Evolutionary conservation across 1,140 invertebrate genomes (phyloP).

Genomic region (Bombyx mori): ASM3026992v2 NC_085116.1:5616001-5616500

Average conservation of each 20-base stretch:
- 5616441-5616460: slow-evolving; percentile 45
- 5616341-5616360: neutral
- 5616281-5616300: slow-evolving; percentile 51
- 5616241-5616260: slow-evolving; percentile 36
- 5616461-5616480: slow-evolving; percentile 52
- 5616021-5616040: slow-evolving; percentile 8
- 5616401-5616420: slow-evolving; percentile 26
- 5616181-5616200: slow-evolving; percentile 42
- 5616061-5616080: slow-evolving; percentile 37
- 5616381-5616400: neutral
- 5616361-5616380: neutral
- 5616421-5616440: slow-evolving; percentile 52
- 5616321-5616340: slow-evolving; percentile 35
- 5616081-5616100: slow-evolving; percentile 39
- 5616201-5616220: slow-evolving; percentile 54
- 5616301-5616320: slow-evolving; percentile 57
- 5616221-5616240: slow-evolving; percentile 53
- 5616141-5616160: slow-evolving; percentile 39
- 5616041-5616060: slow-evolving; percentile 51
- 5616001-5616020: neutral
- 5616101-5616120: slow-evolving; percentile 38
- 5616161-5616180: slow-evolving; percentile 59
- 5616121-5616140: slow-evolving; percentile 39
- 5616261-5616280: slow-evolving; percentile 60
- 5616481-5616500: slow-evolving; percentile 55